These are phyloP conservation scores for Aphidius colemani DNA, from an alignment of 2,888 invertebrate species.

Conservation along the genomic window DNA sequence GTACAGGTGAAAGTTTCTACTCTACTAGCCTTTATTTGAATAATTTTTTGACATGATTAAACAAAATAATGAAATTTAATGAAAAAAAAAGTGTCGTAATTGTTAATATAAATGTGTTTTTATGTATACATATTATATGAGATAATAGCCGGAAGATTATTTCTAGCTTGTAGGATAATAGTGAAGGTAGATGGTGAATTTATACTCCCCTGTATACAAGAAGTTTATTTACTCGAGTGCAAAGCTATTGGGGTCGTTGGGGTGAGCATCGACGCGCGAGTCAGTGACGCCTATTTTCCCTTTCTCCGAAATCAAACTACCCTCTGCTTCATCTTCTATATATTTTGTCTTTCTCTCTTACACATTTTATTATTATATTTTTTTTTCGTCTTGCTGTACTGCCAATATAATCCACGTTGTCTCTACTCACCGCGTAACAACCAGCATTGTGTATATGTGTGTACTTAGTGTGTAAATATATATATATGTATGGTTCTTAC, in stretches of 20 bases:
- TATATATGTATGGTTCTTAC: constrained; percentile 50
- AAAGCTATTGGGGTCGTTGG: constrained; percentile 31
- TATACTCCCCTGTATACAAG: constrained; percentile 28
- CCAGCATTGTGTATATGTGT: constrained; percentile 1
- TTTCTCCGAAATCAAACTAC: constrained; percentile 24
- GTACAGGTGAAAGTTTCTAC: too few species aligned
- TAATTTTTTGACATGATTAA: constrained; percentile 12
- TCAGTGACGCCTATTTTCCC: constrained; percentile 34
- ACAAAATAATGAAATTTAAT: neutral
- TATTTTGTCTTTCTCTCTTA: constrained; percentile 26
- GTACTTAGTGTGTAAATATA: too few species aligned
- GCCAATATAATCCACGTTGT: constrained; percentile 26
- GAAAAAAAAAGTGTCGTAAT: constrained; percentile 14
- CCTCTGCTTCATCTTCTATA: constrained; percentile 7
- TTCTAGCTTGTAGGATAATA: constrained; percentile 14
- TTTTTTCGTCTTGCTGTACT: constrained; percentile 15
- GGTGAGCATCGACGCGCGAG: constrained; percentile 36
- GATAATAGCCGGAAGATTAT: constrained; percentile 30
- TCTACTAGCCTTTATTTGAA: too few species aligned
- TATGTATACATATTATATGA: constrained; percentile 18
- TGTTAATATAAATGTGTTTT: constrained; percentile 12
- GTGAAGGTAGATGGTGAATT: constrained; percentile 21
- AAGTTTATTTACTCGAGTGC: constrained; percentile 31
- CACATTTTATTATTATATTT: constrained; percentile 26
- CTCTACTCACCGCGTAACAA: constrained; percentile 29